These are phyloP conservation scores for Homalodisca vitripennis DNA, from an alignment of 1,140 invertebrate species.

Conservation along the genomic window DNA sequence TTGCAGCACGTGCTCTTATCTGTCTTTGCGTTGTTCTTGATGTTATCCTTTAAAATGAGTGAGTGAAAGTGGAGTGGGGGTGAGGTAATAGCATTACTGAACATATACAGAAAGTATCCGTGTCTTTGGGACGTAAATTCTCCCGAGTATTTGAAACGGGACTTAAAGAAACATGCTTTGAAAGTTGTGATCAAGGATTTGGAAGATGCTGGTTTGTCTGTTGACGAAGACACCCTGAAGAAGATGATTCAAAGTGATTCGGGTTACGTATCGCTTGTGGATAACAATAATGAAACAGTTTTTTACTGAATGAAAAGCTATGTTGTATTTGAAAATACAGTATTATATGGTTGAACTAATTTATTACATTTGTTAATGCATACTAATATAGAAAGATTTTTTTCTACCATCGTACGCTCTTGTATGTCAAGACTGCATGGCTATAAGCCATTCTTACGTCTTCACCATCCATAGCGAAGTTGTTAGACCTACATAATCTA, in stretches of 20 bases:
- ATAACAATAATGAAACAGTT: no score
- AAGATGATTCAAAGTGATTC: conserved; percentile 22
- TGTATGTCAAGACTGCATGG: neutral
- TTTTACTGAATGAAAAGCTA: no score
- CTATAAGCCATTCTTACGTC: neutral
- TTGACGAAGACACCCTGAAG: neutral
- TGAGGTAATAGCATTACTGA: neutral
- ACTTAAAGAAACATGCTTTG: neutral
- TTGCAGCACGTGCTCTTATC: neutral
- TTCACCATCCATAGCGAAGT: neutral
- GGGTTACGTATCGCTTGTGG: conserved; percentile 18
- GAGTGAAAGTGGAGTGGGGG: conserved; percentile 11
- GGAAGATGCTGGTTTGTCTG: neutral
- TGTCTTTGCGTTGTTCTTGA: neutral
- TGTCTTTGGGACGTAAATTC: conserved; percentile 12
- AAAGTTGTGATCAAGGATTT: neutral
- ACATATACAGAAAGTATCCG: conserved; percentile 6
- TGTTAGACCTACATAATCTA: neutral
- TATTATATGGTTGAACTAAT: no score
- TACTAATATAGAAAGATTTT: no score
- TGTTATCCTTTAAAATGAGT: conserved; percentile 4
- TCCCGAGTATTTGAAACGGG: conserved; percentile 14
- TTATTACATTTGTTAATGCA: no score
- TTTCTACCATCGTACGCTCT: neutral
- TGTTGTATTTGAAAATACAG: no score